Percentiles rank a stretch among this genome's conserved stretches.
phyloP scores from a whole-genome alignment of 2,797 vertebrate genomes.

The Lepilemur septentrionalis region DNA sequence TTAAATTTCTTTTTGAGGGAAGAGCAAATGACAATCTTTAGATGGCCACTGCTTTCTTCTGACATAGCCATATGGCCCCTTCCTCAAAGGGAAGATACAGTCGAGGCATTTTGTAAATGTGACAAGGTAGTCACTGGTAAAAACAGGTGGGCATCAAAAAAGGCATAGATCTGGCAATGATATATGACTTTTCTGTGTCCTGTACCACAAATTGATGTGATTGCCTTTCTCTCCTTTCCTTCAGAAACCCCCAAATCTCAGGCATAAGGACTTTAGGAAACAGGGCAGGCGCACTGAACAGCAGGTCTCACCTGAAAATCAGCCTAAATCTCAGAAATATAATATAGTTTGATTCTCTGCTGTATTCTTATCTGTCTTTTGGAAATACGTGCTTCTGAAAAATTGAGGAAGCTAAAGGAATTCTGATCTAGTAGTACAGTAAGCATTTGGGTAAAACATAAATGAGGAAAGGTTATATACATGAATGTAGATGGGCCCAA shows the following conservation, averaged over 20 bases:
- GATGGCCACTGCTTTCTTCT: neutral
- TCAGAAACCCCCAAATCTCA: neutral
- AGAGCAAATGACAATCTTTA: neutral
- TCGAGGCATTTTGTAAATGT: neutral
- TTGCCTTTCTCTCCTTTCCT: constrained; percentile 17
- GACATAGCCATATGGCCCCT: neutral
- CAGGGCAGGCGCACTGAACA: neutral
- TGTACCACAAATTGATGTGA: neutral
- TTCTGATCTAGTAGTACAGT: neutral
- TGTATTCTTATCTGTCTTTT: neutral
- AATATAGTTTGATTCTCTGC: neutral
- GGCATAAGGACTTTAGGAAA: neutral
- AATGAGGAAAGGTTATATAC: neutral
- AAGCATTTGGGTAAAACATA: neutral
- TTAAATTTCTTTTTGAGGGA: neutral
- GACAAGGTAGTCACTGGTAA: neutral
- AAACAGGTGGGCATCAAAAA: neutral
- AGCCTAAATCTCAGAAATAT: neutral
- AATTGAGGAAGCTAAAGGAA: neutral
- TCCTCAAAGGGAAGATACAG: neutral
- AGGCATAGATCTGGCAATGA: neutral
- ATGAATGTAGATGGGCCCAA: neutral
- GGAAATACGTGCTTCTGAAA: neutral
- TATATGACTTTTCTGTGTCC: neutral
- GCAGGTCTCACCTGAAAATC: neutral